These are phyloP conservation scores for Cyrtonyx montezumae DNA, from an alignment of 2,113 vertebrate genomes.

Conservation along the genomic window DNA sequence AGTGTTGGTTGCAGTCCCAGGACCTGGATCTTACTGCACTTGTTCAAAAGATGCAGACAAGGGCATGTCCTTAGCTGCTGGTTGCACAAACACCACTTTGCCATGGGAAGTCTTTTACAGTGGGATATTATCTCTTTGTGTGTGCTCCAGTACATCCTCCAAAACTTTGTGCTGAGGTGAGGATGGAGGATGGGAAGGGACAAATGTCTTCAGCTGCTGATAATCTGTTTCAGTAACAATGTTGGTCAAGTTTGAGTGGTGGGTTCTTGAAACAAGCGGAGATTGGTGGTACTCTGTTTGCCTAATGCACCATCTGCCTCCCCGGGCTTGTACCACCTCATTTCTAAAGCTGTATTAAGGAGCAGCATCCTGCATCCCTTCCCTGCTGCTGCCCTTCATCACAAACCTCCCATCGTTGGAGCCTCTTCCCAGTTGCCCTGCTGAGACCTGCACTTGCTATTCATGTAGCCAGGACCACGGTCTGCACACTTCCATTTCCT, in stretches of 20 bases:
- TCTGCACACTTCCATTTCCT: not conserved
- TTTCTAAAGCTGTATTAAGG: not conserved
- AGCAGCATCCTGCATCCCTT: not conserved
- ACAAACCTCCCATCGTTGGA: not conserved
- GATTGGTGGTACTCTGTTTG: not conserved
- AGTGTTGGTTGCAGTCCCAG: not conserved
- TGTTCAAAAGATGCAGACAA: not conserved
- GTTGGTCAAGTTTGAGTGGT: no score
- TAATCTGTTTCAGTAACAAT: not conserved
- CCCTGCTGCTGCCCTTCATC: not conserved
- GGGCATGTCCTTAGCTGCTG: not conserved
- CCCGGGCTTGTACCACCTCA: not conserved
- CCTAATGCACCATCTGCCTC: not conserved
- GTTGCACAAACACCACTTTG: not conserved
- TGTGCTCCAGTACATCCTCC: not conserved
- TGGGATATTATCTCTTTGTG: not conserved
- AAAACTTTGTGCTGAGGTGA: not conserved
- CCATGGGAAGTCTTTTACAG: not conserved
- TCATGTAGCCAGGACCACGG: not conserved
- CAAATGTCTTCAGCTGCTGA: not conserved
- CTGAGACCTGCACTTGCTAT: not conserved
- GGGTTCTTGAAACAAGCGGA: not conserved
- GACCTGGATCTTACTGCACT: not conserved
- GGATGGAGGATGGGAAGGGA: rapidly evolving
- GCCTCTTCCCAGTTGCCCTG: not conserved